Conservation (phyloP, 2,888 invertebrate genomes). For the Drosophila differens region DNA sequence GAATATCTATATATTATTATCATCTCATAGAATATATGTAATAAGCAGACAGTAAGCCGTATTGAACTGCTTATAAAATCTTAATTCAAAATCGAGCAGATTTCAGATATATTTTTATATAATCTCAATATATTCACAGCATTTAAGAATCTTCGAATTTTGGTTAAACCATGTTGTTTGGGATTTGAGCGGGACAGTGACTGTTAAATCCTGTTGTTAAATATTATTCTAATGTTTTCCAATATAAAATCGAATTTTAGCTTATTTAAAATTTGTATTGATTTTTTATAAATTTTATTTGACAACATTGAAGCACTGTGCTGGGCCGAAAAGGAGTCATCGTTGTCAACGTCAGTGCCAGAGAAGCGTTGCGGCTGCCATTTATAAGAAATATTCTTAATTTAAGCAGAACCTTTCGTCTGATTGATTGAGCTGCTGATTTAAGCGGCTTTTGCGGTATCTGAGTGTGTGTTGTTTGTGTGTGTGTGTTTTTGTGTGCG, state of each 20-base stretch:
- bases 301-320: constrained; percentile 39
- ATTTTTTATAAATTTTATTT: background rate
- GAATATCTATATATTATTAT: background rate
- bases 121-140: background rate
- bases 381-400: constrained; percentile 64
- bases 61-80: background rate
- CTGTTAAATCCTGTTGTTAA: background rate
- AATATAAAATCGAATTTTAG: background rate
- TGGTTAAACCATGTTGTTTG: background rate
- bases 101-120: background rate
- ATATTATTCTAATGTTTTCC: background rate
- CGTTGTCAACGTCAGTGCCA: constrained; percentile 31
- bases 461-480: background rate
- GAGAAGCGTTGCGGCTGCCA: constrained; percentile 42
- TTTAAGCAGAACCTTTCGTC: constrained; percentile 70
- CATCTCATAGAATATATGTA: background rate
- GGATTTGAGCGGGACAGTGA: background rate
- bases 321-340: constrained; percentile 24
- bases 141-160: background rate
- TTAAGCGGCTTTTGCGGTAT: constrained; percentile 66
- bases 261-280: background rate
- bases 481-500: background rate
- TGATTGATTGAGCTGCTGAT: constrained; percentile 80
- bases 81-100: background rate
- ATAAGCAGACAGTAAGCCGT: background rate